A percentile compares a stretch with the other conserved stretches of the same genome.
These are phyloP conservation scores for Blastomussa wellsi DNA, from an alignment of 92 coral and sea anemone genomes.

Conservation along the genomic window DNA sequence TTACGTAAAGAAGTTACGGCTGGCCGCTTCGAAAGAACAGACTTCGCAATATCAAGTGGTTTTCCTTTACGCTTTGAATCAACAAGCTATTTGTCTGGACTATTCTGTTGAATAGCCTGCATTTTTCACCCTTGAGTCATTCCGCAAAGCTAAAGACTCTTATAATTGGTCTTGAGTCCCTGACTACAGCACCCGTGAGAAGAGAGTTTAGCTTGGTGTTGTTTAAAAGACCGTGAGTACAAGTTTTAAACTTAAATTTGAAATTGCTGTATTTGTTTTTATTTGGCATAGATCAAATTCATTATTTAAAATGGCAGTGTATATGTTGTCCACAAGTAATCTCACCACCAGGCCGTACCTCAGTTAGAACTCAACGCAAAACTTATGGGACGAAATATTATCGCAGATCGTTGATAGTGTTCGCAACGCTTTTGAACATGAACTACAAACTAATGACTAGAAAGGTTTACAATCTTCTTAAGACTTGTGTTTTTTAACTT, in stretches of 20 bases:
- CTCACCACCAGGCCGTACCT: neutral
- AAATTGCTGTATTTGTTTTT: conserved; percentile 5
- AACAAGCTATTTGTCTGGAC: conserved; percentile 10
- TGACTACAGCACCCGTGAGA: neutral
- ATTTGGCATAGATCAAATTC: neutral
- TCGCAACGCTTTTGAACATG: neutral
- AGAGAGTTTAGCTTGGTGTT: neutral
- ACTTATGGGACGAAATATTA: neutral
- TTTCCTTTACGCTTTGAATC: neutral
- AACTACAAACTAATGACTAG: neutral
- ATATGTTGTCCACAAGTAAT: neutral
- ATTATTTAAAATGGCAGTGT: neutral
- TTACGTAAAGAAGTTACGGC: neutral
- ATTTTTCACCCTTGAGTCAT: conserved; percentile 10
- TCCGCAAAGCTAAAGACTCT: neutral
- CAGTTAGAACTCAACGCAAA: neutral
- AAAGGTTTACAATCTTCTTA: neutral
- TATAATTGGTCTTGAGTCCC: neutral
- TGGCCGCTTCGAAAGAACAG: neutral
- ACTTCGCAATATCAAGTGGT: conserved; percentile 3
- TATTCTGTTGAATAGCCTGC: conserved; percentile 7
- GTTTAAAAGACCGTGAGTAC: conserved; percentile 15
- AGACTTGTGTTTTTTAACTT: neutral
- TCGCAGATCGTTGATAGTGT: neutral
- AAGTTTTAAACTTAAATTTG: neutral